phyloP scores from a whole-genome alignment of 2,797 vertebrate species.

The Paramormyrops hopkinsi region DNA sequence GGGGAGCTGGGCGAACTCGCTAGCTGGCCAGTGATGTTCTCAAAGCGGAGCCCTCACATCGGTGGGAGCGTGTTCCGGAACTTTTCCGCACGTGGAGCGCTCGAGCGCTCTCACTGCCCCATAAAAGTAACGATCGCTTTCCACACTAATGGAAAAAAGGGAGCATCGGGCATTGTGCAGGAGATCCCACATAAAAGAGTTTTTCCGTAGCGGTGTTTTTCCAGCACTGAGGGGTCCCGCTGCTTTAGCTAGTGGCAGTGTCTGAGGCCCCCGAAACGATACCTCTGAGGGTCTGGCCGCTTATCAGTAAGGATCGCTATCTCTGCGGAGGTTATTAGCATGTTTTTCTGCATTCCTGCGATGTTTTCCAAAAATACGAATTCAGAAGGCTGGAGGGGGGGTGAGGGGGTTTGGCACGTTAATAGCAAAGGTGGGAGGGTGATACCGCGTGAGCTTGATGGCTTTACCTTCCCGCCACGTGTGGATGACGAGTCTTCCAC shows the following conservation, averaged over 20 bases:
- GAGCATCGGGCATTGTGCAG: slow-evolving; percentile 29
- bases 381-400: neutral
- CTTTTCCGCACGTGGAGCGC: slow-evolving; percentile 16
- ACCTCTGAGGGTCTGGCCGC: slow-evolving; percentile 18
- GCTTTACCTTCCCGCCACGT: slow-evolving; percentile 20
- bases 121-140: slow-evolving; percentile 42
- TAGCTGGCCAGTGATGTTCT: neutral
- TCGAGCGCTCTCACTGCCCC: slow-evolving; percentile 15
- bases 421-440: neutral
- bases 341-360: slow-evolving; percentile 27
- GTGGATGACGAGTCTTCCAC: slow-evolving; percentile 13
- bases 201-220: slow-evolving; percentile 41
- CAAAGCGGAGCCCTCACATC: neutral
- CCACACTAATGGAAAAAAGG: slow-evolving; percentile 38
- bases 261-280: slow-evolving; percentile 26
- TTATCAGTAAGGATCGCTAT: slow-evolving; percentile 39
- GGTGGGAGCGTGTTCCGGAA: neutral
- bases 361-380: neutral
- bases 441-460: neutral
- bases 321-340: slow-evolving; percentile 21
- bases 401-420: neutral
- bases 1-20: neutral
- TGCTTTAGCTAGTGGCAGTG: slow-evolving; percentile 48
- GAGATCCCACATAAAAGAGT: slow-evolving; percentile 24
- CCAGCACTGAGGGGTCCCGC: slow-evolving; percentile 39